Percentiles rank a stretch among this genome's conserved stretches.
Conservation (phyloP, 1,140 invertebrate species). For the Tetragnatha versicolor region DNA sequence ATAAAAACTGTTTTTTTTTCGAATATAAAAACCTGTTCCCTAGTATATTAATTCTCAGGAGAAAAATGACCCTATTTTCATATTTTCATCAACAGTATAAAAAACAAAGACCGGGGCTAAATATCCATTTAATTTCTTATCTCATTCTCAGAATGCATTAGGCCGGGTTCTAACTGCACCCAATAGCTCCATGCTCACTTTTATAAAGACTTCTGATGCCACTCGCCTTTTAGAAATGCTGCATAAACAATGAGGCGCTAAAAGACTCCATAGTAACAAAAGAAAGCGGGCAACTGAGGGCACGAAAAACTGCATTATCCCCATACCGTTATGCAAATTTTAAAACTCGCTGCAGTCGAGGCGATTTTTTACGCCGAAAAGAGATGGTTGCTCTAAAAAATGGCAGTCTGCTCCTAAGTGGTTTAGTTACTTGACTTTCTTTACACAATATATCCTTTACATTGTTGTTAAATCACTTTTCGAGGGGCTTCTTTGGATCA, state of each 20-base stretch:
- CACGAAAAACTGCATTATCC: neutral
- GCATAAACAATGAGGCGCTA: neutral
- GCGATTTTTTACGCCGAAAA: neutral
- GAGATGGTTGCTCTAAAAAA: neutral
- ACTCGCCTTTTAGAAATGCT: neutral
- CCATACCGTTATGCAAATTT: constrained; percentile 5
- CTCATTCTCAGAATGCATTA: no score
- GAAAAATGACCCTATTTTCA: no score
- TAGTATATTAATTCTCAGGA: no score
- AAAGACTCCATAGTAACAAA: neutral
- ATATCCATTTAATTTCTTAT: no score
- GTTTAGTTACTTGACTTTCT: constrained; percentile 27
- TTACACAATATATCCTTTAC: constrained; percentile 11
- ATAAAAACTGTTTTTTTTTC: no score
- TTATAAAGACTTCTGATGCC: neutral
- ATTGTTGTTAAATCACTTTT: constrained; percentile 36
- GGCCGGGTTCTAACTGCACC: no score
- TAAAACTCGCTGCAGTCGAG: neutral
- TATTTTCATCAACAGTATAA: no score
- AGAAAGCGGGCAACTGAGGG: neutral
- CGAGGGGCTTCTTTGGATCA: neutral
- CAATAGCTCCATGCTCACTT: no score
- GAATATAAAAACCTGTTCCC: no score
- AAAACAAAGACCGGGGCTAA: no score
- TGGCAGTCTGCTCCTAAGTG: neutral